phyloP scores from a whole-genome alignment of 2,888 invertebrate species.

The Drosophila macrospina region DNA sequence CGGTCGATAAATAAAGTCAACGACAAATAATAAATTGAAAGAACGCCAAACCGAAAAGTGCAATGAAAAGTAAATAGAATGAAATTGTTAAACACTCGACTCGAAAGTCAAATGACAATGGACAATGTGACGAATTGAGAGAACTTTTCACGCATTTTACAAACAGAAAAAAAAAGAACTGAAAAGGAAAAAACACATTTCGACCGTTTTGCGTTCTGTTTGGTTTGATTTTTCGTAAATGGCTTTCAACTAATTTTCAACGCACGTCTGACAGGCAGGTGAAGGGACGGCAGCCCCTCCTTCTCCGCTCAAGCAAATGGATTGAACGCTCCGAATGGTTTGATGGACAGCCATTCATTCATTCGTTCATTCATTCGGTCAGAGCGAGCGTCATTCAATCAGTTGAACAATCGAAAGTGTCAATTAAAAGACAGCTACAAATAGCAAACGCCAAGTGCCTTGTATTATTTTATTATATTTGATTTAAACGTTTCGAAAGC shows the following conservation, averaged over 20 bases:
- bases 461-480: conserved; percentile 72
- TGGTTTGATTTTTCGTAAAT: conserved; percentile 66
- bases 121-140: conserved; percentile 66
- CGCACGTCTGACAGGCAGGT: conserved; percentile 63
- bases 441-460: conserved; percentile 49
- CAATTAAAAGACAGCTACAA: conserved; percentile 72
- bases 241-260: conserved; percentile 77
- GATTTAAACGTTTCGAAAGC: conserved; percentile 67
- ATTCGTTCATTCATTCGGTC: conserved; percentile 41
- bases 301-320: conserved; percentile 18
- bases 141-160: conserved; percentile 57
- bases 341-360: conserved; percentile 58
- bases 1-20: conserved; percentile 64
- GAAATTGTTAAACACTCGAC: conserved; percentile 71
- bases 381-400: conserved; percentile 36
- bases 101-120: conserved; percentile 47
- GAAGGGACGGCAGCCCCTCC: conserved; percentile 18
- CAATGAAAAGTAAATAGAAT: conserved; percentile 68
- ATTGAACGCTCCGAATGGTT: conserved; percentile 35
- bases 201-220: conserved; percentile 46
- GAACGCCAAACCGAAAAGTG: conserved; percentile 62
- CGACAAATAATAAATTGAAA: conserved; percentile 36
- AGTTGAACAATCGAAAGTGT: conserved; percentile 77
- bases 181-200: conserved; percentile 36
- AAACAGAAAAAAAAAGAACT: conserved; percentile 12